These are phyloP conservation scores for Euzetes globulus DNA, from an alignment of 2,888 invertebrate genomes.

Conservation along the genomic window DNA sequence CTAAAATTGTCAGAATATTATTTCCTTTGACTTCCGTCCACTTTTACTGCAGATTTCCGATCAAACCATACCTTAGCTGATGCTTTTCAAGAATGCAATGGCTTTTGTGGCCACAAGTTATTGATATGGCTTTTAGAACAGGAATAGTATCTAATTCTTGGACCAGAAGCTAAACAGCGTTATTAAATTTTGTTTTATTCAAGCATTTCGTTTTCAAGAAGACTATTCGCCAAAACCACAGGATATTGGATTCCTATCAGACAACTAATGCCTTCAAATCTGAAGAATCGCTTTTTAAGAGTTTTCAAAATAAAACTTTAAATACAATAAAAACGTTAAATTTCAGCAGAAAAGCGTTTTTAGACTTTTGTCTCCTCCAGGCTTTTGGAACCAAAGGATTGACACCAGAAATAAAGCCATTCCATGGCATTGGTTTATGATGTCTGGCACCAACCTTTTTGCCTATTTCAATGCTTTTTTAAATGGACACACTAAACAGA, in stretches of 20 bases:
- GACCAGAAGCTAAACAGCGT: not conserved
- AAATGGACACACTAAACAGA: not conserved
- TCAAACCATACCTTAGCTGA: not conserved
- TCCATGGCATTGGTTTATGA: not conserved
- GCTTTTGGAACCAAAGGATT: conserved; percentile 23
- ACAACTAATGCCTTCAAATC: not conserved
- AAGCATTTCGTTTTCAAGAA: not conserved
- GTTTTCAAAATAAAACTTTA: not conserved
- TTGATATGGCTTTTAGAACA: not conserved
- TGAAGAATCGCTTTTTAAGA: not conserved
- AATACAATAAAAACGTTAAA: conserved; percentile 4
- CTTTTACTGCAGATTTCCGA: not conserved
- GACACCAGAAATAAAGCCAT: conserved; percentile 12
- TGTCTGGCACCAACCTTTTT: conserved; percentile 20
- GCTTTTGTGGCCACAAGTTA: not conserved
- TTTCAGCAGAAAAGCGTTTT: not conserved
- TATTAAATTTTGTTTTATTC: not conserved
- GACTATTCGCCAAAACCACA: not conserved
- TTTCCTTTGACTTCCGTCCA: conserved; percentile 7
- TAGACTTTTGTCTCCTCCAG: not conserved
- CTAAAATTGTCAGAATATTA: conserved; percentile 5
- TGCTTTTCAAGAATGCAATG: not conserved
- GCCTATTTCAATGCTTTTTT: not conserved
- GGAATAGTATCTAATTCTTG: not conserved
- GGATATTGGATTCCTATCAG: conserved; percentile 15